Conservation (phyloP, 1,140 invertebrate species). For the Lanistes nyassanus region DNA sequence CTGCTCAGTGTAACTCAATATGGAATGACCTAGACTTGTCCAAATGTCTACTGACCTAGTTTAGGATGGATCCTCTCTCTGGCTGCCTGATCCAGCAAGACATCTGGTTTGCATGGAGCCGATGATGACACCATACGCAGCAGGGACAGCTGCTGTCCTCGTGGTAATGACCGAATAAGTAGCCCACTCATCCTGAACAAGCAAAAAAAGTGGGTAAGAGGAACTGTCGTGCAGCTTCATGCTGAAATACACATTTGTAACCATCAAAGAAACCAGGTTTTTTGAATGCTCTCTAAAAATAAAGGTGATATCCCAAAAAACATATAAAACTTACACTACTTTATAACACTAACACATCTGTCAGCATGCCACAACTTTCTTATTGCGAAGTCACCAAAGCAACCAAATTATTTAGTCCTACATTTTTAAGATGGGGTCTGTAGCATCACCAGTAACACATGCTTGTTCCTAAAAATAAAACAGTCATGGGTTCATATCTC, state of each 20-base stretch:
- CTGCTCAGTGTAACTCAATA: too few relatives aligned
- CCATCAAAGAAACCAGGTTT: not conserved
- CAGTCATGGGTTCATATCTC: too few relatives aligned
- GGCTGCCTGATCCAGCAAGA: constrained; percentile 27
- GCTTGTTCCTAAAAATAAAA: too few relatives aligned
- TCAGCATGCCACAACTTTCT: too few relatives aligned
- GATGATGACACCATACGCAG: constrained; percentile 28
- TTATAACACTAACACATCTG: too few relatives aligned
- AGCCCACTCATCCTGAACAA: constrained; percentile 35
- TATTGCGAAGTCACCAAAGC: too few relatives aligned
- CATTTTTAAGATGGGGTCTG: too few relatives aligned
- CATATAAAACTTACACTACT: too few relatives aligned
- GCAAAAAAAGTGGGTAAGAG: not conserved
- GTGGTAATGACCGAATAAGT: constrained; percentile 28
- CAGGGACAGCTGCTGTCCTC: constrained; percentile 25
- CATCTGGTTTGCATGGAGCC: constrained; percentile 23
- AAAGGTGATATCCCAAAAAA: not conserved
- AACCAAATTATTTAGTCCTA: too few relatives aligned
- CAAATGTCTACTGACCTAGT: constrained; percentile 34
- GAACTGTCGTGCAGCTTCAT: not conserved
- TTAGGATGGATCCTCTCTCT: constrained; percentile 41
- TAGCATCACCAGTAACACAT: too few relatives aligned
- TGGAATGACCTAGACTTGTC: too few relatives aligned
- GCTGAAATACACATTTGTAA: not conserved
- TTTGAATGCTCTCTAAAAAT: not conserved